A percentile compares a stretch with the other conserved stretches of the same genome.
Conservation (phyloP, 2,797 vertebrate genomes). For the Sphenopsis melanotis region DNA sequence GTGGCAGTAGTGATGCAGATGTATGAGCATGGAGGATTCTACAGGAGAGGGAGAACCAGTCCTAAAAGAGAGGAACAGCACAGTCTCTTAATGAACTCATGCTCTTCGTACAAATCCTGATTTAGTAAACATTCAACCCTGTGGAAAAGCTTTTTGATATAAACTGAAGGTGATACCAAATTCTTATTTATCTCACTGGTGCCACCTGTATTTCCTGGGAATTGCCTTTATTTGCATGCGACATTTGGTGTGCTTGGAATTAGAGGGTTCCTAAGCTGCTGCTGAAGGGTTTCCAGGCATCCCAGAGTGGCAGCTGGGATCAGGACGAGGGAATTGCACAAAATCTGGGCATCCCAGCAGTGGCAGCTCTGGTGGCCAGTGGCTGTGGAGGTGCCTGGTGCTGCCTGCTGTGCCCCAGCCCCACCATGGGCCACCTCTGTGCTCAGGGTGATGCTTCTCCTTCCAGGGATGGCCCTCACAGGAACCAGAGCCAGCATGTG, state of each 20-base stretch:
- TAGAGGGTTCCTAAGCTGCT: not conserved
- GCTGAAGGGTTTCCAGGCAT: not conserved
- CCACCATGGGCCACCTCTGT: rapidly evolving
- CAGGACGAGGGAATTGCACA: not conserved
- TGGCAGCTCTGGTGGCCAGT: not conserved
- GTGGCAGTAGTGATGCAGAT: not conserved
- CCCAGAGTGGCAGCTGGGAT: not conserved
- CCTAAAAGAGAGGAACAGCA: not conserved
- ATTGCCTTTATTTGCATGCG: not conserved
- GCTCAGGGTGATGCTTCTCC: not conserved
- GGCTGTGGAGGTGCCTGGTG: not conserved
- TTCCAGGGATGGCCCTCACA: not conserved
- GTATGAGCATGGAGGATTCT: not conserved
- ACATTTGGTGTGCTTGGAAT: not conserved
- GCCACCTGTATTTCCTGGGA: not conserved
- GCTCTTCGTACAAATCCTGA: not conserved
- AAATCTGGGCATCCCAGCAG: not conserved
- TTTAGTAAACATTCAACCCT: not conserved
- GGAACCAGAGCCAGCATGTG: not conserved
- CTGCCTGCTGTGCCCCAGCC: not conserved
- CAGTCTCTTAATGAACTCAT: not conserved
- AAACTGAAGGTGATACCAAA: not conserved
- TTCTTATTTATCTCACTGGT: not conserved
- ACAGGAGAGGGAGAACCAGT: not conserved
- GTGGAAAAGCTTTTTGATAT: not conserved